These are phyloP conservation scores for Caprella mutica DNA, from an alignment of 2,888 invertebrate species.

Conservation along the genomic window DNA sequence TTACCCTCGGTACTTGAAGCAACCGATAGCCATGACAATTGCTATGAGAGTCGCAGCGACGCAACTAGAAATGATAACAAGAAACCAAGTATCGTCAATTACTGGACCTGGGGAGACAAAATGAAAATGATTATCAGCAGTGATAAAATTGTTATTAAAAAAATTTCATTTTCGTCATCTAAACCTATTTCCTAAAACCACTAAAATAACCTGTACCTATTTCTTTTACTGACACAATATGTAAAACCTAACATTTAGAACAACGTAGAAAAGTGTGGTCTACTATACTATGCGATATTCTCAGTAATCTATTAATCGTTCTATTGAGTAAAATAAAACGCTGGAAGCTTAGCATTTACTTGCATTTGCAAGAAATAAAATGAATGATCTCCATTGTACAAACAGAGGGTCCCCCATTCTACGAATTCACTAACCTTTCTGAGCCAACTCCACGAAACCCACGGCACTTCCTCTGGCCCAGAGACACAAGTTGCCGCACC, in stretches of 20 bases:
- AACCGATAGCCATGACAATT: conserved; percentile 61
- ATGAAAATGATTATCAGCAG: not conserved
- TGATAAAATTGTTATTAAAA: not conserved
- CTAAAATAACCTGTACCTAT: not conserved
- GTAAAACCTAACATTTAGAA: too few species aligned
- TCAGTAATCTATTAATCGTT: too few species aligned
- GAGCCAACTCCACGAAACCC: conserved; percentile 66
- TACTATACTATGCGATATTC: too few species aligned
- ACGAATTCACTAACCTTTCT: conserved; percentile 51
- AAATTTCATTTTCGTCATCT: too few species aligned
- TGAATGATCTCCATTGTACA: too few species aligned
- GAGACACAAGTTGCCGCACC: conserved; percentile 40
- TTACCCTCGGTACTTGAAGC: conserved; percentile 74
- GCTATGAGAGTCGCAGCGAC: conserved; percentile 67
- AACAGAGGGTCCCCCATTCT: conserved; percentile 34
- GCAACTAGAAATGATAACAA: conserved; percentile 65
- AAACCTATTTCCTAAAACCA: not conserved
- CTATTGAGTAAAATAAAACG: too few species aligned
- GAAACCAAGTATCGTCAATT: conserved; percentile 69
- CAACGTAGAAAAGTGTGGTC: too few species aligned
- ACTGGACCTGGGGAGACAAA: conserved; percentile 46
- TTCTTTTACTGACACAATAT: not conserved
- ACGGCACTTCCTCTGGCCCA: conserved; percentile 49
- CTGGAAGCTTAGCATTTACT: too few species aligned
- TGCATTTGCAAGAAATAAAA: too few species aligned